phyloP scores from a whole-genome alignment of 2,888 invertebrate genomes.

The Noctua fimbriata region DNA sequence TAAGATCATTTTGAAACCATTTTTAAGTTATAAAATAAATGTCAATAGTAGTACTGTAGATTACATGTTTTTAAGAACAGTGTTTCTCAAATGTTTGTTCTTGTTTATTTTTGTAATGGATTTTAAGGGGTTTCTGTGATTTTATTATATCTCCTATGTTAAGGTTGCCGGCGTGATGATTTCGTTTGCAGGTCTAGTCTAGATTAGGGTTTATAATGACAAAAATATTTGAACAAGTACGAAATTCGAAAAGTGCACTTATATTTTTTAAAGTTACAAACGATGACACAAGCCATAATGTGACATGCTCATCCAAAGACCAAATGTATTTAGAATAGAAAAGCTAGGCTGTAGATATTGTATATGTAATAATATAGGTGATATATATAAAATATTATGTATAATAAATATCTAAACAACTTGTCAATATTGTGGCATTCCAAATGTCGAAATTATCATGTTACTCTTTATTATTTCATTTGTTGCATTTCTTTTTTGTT shows the following conservation, averaged over 20 bases:
- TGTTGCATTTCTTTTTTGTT: conserved; percentile 73
- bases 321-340: conserved; percentile 88
- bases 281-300: conserved; percentile 88
- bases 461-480: conserved; percentile 68
- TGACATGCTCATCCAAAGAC: conserved; percentile 90
- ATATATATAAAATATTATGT: conserved; percentile 74
- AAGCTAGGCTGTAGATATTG: conserved; percentile 86
- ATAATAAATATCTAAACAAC: conserved; percentile 74
- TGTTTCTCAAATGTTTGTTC: conserved; percentile 88
- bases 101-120: conserved; percentile 76
- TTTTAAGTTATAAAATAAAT: conserved; percentile 68
- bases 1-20: conserved; percentile 67
- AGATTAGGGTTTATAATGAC: conserved; percentile 81
- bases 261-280: conserved; percentile 86
- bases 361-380: conserved; percentile 82
- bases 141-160: conserved; percentile 77
- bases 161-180: conserved; percentile 77
- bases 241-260: conserved; percentile 89
- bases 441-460: conserved; percentile 74
- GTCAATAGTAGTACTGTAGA: conserved; percentile 66
- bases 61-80: conserved; percentile 80
- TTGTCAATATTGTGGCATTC: conserved; percentile 79
- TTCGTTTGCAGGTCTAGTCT: conserved; percentile 86
- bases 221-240: conserved; percentile 79
- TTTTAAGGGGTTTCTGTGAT: conserved; percentile 82